Evolutionary conservation across 2,797 vertebrate species (phyloP).

Genomic region (Bryconaethiops microstoma): DNA sequence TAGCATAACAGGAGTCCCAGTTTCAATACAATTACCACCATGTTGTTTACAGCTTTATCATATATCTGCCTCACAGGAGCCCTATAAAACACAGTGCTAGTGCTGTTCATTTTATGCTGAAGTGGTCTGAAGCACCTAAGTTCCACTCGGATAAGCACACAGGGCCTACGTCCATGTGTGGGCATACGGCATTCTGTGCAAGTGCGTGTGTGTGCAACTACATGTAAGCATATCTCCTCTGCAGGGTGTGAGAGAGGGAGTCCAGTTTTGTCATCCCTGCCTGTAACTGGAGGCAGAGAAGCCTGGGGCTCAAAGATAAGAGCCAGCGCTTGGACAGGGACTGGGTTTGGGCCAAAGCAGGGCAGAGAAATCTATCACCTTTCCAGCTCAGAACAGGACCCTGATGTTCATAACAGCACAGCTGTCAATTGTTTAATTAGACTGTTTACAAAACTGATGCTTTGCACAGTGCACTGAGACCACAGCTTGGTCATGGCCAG

Average conservation of each 20-base stretch:
- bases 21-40: constrained; percentile 12
- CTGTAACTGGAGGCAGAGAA: constrained; percentile 68
- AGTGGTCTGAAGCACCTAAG: constrained; percentile 53
- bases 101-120: constrained; percentile 39
- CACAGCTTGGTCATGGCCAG: constrained; percentile 25
- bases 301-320: constrained; percentile 74
- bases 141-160: constrained; percentile 54
- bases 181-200: constrained; percentile 54
- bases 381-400: constrained; percentile 57
- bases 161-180: constrained; percentile 60
- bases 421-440: constrained; percentile 49
- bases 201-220: constrained; percentile 42
- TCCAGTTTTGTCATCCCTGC: constrained; percentile 64
- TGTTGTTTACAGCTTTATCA: constrained; percentile 3
- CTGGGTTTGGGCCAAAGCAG: constrained; percentile 67
- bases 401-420: constrained; percentile 41
- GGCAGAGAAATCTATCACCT: constrained; percentile 73
- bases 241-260: constrained; percentile 60
- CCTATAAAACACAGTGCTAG: constrained; percentile 25
- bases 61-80: constrained; percentile 25
- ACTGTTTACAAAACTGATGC: constrained; percentile 37
- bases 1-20: neutral
- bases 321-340: constrained; percentile 59
- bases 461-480: constrained; percentile 38
- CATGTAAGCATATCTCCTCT: constrained; percentile 58